Evolutionary conservation across 2,888 invertebrate genomes (phyloP).

Genomic region (Icerya purchasi): DNA sequence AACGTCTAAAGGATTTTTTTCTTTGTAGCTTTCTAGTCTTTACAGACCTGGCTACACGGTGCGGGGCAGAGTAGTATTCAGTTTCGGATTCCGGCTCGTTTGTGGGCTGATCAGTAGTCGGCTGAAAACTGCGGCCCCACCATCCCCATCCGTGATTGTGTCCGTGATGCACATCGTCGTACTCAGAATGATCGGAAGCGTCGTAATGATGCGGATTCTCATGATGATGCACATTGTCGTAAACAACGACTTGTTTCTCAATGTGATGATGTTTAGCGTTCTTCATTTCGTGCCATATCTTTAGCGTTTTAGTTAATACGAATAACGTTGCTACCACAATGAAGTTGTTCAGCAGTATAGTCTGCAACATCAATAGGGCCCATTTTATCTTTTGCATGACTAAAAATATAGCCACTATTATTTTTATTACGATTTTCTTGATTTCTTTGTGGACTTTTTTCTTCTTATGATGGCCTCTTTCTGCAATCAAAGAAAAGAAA

Average conservation of each 20-base stretch:
- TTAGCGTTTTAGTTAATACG: constrained; percentile 20
- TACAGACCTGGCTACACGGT: neutral
- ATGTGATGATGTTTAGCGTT: constrained; percentile 12
- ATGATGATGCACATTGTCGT: constrained; percentile 20
- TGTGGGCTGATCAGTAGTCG: constrained; percentile 1
- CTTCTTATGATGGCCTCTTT: constrained; percentile 20
- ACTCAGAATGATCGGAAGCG: constrained; percentile 17
- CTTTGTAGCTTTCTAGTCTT: neutral
- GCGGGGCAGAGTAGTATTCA: neutral
- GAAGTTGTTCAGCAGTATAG: constrained; percentile 21
- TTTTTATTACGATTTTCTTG: constrained; percentile 21
- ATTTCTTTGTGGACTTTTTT: constrained; percentile 22
- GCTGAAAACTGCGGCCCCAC: constrained; percentile 11
- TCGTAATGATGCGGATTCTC: constrained; percentile 18
- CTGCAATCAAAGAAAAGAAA: too few relatives aligned
- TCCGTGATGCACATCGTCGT: constrained; percentile 6
- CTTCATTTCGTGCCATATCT: constrained; percentile 20
- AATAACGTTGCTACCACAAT: constrained; percentile 20
- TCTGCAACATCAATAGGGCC: constrained; percentile 21
- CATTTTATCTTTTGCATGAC: constrained; percentile 22
- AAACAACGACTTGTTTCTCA: constrained; percentile 13
- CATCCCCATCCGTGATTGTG: constrained; percentile 10
- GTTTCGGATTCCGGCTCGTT: neutral
- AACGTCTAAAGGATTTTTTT: neutral
- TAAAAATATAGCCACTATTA: constrained; percentile 20